Conservation (phyloP, 2,888 invertebrate species). For the Pantelozetes paolii region DNA sequence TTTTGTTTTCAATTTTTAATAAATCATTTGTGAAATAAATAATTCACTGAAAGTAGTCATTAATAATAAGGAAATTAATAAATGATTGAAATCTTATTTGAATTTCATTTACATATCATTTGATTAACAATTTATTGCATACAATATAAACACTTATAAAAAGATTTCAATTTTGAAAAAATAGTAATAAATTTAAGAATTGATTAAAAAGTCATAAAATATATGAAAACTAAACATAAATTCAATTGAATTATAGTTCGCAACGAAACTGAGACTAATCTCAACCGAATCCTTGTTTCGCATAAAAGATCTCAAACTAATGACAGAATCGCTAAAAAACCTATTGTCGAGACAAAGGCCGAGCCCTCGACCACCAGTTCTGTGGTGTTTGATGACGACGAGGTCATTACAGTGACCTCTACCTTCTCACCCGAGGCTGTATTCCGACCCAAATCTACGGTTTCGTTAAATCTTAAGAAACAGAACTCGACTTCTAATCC, state of each 20-base stretch:
- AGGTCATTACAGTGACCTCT: constrained; percentile 1
- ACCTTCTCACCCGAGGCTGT: constrained; percentile 29
- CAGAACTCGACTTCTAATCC: background rate
- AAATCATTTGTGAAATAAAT: background rate
- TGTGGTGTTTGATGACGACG: constrained; percentile 22
- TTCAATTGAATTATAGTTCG: constrained; percentile 1
- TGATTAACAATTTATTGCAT: background rate
- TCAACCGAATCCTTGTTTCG: background rate
- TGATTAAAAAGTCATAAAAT: too few relatives aligned
- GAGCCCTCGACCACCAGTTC: constrained; percentile 22
- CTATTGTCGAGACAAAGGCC: background rate
- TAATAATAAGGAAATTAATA: background rate
- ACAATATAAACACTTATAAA: background rate
- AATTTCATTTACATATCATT: background rate
- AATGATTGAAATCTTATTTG: background rate
- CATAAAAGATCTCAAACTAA: background rate
- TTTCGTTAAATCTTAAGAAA: constrained; percentile 1
- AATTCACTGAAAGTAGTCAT: background rate
- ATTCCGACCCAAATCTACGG: background rate
- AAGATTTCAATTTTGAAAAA: background rate
- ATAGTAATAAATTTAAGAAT: too few relatives aligned
- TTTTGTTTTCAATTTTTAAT: background rate
- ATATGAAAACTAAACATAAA: background rate
- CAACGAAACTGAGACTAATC: background rate
- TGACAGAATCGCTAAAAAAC: background rate